These are phyloP conservation scores for Mormyrus iriodes DNA, from an alignment of 2,113 vertebrate genomes.

Conservation along the genomic window DNA sequence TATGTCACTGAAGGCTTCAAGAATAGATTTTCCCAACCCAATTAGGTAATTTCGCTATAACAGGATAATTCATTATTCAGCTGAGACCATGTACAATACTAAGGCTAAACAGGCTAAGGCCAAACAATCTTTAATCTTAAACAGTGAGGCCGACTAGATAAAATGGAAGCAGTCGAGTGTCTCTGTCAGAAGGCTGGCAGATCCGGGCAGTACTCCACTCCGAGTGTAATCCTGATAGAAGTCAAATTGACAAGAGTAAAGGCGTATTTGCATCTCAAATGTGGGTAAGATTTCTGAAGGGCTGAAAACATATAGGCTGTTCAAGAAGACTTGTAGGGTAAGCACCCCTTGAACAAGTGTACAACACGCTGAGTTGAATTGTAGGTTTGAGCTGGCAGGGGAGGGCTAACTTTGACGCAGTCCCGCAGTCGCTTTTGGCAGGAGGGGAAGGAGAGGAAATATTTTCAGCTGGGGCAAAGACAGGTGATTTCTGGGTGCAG, in stretches of 20 bases:
- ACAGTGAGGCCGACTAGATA: not conserved
- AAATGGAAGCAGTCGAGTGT: not conserved
- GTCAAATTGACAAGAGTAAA: conserved; percentile 6
- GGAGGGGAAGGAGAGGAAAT: conserved; percentile 40
- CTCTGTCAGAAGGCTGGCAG: not conserved
- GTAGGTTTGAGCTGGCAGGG: not conserved
- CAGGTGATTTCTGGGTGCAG: not conserved
- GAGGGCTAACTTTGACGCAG: conserved; percentile 1
- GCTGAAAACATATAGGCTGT: not conserved
- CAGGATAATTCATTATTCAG: not conserved
- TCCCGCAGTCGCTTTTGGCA: conserved; percentile 50
- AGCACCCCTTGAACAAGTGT: not conserved
- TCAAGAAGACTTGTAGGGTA: not conserved
- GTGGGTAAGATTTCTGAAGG: not conserved
- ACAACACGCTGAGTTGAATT: conserved; percentile 3
- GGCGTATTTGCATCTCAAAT: conserved; percentile 7
- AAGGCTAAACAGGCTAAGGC: conserved; percentile 7
- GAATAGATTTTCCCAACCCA: not conserved
- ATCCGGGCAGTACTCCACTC: not conserved
- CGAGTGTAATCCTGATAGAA: not conserved
- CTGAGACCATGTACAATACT: not conserved
- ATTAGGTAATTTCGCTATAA: not conserved
- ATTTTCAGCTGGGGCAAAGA: not conserved
- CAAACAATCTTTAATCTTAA: not conserved
- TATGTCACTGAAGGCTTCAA: not conserved